Base-by-base conservation (phyloP, 2,113 vertebrate genomes). In the Poicephalus gulielmi region DNA sequence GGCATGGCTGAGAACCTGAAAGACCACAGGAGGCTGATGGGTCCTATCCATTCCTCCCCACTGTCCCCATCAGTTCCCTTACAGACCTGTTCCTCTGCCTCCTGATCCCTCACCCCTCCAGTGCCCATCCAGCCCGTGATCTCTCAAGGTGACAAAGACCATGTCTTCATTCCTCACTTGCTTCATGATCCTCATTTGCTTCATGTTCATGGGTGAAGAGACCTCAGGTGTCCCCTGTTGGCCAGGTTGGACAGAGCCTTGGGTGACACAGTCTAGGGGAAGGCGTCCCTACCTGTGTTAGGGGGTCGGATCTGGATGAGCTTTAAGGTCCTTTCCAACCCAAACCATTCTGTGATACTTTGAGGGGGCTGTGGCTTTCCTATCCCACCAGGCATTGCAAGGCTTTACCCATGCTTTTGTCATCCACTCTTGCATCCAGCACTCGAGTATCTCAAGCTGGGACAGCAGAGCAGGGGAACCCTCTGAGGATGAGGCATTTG, bases 21-120 rank as follows among this genome's bases (percentile, higher is more conserved):
- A 41, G 46, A 67, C 37, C 17, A 33, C 24, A 24, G 43, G 30
- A 57, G 2, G 8, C 35, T 68, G 14, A 24, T 17, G 30, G 14
- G 28, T 7, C 17, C 25, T 3, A 28, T 35, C 17, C 67, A 57
- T 13, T 18, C 16, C 76, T 66, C n/a, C 57, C n/a, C 2, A 0
- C 23, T 63, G 20, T 16, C n/a, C 52, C 24, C 52, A 63, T 23
- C 24, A 39, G 18, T 67, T 14, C 71, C 10, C 47, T 46, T 35
- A 13, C 41, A 83, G 46, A 44, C 4, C 8, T 27, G 23, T 23
- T 73, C n/a, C 31, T 28, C 73, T 74, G 35, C 15, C 33, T 25
- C 25, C 33, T 30, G 25, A 9, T 44, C 28, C 39, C 2, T 0
- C 27, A 46, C 17, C 2, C 6, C 6, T 3, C 1, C 23, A 69